These are phyloP conservation scores for Prenolepis imparis DNA, from an alignment of 2,888 invertebrate genomes.

Conservation along the genomic window DNA sequence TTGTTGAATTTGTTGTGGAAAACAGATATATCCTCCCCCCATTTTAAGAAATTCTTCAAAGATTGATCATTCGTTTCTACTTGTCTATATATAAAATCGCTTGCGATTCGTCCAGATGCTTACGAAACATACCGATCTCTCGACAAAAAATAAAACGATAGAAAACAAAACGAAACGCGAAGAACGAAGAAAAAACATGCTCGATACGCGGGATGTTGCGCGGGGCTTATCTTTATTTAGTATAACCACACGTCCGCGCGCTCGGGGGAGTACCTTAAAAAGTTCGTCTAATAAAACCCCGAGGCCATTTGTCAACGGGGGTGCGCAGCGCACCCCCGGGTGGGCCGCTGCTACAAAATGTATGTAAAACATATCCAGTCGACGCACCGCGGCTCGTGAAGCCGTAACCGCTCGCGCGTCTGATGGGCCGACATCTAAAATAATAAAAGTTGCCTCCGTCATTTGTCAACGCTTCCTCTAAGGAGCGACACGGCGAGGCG, in stretches of 20 bases:
- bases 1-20: not conserved
- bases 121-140: not conserved
- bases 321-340: constrained; percentile 62
- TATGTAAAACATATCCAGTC: constrained; percentile 84
- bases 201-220: constrained; percentile 42
- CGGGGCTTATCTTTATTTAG: constrained; percentile 82
- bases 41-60: constrained; percentile 4
- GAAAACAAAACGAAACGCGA: constrained; percentile 22
- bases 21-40: not conserved
- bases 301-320: constrained; percentile 84
- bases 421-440: constrained; percentile 85
- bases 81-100: not conserved
- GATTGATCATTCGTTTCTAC: not conserved
- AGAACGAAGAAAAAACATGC: constrained; percentile 23
- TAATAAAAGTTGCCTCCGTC: constrained; percentile 86
- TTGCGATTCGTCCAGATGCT: not conserved
- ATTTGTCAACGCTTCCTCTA: constrained; percentile 85
- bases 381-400: constrained; percentile 71
- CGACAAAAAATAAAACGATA: not conserved
- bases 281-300: constrained; percentile 84
- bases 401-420: constrained; percentile 69
- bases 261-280: constrained; percentile 80
- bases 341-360: constrained; percentile 74
- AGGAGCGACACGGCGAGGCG: constrained; percentile 69
- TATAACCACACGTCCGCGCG: constrained; percentile 71